Conservation (phyloP, 1,140 invertebrate genomes). For the Caenorhabditis latens region DNA sequence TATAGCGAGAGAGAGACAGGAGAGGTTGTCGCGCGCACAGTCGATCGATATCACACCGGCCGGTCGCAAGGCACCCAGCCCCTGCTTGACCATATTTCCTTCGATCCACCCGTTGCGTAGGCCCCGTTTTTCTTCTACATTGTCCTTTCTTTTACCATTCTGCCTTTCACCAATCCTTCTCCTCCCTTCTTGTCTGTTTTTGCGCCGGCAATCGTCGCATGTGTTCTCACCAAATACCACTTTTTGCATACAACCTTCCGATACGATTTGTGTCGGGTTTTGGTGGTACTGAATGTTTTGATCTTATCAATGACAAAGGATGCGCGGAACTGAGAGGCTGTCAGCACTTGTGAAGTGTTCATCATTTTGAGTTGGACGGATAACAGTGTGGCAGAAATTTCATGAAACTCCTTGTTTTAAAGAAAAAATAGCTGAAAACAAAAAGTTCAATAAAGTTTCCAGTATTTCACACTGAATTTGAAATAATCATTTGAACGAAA, state of each 20-base stretch:
- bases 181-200: background rate
- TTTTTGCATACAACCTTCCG: constrained; percentile 34
- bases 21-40: constrained; percentile 41
- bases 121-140: constrained; percentile 33
- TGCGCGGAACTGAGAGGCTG: background rate
- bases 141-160: constrained; percentile 26
- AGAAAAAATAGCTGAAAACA: too few relatives aligned
- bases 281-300: background rate
- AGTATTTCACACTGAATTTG: too few relatives aligned
- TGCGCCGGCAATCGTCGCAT: background rate
- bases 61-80: constrained; percentile 38
- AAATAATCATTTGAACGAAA: too few relatives aligned
- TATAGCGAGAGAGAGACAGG: background rate
- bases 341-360: too few relatives aligned
- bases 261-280: constrained; percentile 9
- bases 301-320: background rate
- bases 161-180: background rate
- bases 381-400: too few relatives aligned
- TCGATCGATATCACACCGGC: constrained; percentile 44
- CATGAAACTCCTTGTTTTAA: too few relatives aligned
- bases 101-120: constrained; percentile 25
- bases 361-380: too few relatives aligned
- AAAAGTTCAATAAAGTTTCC: too few relatives aligned
- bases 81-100: constrained; percentile 40
- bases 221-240: constrained; percentile 9